phyloP scores from a whole-genome alignment of 2,888 invertebrate species.

The Philopedon plagiatum region DNA sequence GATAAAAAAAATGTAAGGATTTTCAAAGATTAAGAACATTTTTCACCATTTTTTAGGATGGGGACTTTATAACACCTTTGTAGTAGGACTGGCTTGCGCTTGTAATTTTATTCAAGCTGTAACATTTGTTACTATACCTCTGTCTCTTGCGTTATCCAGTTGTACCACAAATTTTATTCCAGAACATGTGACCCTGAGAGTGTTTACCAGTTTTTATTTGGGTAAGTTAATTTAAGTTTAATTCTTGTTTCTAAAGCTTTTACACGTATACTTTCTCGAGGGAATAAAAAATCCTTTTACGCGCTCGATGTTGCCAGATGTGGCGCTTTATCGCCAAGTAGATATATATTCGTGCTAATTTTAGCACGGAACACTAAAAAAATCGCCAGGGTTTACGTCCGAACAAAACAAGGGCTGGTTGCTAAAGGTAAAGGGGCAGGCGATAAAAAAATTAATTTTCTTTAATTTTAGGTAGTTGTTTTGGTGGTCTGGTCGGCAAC shows the following conservation, averaged over 20 bases:
- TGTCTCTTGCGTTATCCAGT: conserved; percentile 61
- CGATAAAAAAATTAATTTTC: background rate
- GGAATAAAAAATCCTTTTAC: no score
- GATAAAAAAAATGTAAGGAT: background rate
- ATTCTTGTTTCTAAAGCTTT: no score
- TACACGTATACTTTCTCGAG: no score
- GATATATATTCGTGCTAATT: no score
- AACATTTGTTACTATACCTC: conserved; percentile 58
- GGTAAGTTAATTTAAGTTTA: conserved; percentile 49
- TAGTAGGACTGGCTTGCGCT: conserved; percentile 59
- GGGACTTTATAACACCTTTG: conserved; percentile 64
- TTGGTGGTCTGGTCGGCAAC: conserved; percentile 31
- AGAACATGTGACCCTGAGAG: conserved; percentile 48
- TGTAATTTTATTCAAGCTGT: conserved; percentile 58
- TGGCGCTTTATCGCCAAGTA: no score
- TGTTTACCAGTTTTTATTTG: conserved; percentile 57
- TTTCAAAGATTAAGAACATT: no score
- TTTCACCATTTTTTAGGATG: conserved; percentile 63
- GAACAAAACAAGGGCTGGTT: no score
- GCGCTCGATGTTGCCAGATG: no score
- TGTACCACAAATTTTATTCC: conserved; percentile 58
- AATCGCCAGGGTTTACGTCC: no score
- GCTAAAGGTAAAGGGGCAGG: no score
- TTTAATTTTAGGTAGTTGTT: conserved; percentile 28
- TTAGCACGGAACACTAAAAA: no score